Percentiles rank a stretch among this genome's conserved stretches.
phyloP scores from a whole-genome alignment of 1,140 invertebrate genomes.

The Maconellicoccus hirsutus region DNA sequence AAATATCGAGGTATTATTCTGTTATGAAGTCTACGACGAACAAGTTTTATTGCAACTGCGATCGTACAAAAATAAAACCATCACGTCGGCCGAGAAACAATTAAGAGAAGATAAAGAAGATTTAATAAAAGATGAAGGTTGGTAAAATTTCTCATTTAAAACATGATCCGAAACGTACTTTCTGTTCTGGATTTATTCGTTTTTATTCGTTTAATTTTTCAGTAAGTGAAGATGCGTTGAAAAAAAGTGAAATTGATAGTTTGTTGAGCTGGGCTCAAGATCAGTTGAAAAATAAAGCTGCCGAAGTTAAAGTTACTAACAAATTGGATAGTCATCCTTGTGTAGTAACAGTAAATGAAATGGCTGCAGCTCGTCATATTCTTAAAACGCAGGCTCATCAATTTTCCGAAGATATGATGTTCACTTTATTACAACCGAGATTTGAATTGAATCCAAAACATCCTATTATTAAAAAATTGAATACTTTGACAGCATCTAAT shows the following conservation, averaged over 20 bases:
- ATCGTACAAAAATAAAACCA: slow-evolving; percentile 63
- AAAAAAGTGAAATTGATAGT: slow-evolving; percentile 57
- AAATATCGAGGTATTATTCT: slow-evolving; percentile 85
- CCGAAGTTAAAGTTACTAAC: slow-evolving; percentile 60
- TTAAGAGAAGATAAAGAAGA: slow-evolving; percentile 61
- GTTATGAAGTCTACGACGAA: slow-evolving; percentile 93
- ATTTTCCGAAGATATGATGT: slow-evolving; percentile 73
- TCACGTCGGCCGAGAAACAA: slow-evolving; percentile 90
- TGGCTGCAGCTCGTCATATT: slow-evolving; percentile 90
- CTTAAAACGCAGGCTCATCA: slow-evolving; percentile 77
- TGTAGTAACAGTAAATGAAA: slow-evolving; percentile 86
- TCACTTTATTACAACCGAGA: slow-evolving; percentile 74
- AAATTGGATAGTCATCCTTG: slow-evolving; percentile 81
- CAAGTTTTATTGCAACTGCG: slow-evolving; percentile 80
- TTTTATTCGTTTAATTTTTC: slow-evolving; percentile 26
- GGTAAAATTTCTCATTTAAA: slow-evolving; percentile 20
- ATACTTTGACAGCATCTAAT: slow-evolving; percentile 57
- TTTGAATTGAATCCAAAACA: slow-evolving; percentile 90
- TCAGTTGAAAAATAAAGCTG: slow-evolving; percentile 59
- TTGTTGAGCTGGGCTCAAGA: slow-evolving; percentile 67
- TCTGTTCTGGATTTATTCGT: slow-evolving; percentile 24
- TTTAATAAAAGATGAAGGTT: slow-evolving; percentile 36
- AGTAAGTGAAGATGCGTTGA: slow-evolving; percentile 52
- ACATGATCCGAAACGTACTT: slow-evolving; percentile 17
- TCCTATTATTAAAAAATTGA: slow-evolving; percentile 80